These are phyloP conservation scores for Phalangium opilio DNA, from an alignment of 2,888 invertebrate species.

Conservation along the genomic window DNA sequence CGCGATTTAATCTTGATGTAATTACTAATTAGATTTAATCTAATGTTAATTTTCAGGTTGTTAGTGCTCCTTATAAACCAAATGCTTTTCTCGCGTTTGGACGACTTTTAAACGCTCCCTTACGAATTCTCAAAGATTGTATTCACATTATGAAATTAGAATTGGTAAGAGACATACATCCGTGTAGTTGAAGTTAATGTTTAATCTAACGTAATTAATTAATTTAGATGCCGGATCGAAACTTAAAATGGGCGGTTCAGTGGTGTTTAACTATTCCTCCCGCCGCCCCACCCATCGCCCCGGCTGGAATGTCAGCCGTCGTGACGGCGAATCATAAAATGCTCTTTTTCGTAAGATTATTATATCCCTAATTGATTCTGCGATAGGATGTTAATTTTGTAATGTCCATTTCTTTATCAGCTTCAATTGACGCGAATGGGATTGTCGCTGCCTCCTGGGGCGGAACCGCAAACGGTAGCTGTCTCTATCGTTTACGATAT, in stretches of 20 bases:
- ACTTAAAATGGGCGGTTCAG: conserved; percentile 58
- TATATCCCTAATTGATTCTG: neutral
- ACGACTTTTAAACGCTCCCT: conserved; percentile 65
- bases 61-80: conserved; percentile 77
- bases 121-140: conserved; percentile 75
- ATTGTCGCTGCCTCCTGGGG: conserved; percentile 34
- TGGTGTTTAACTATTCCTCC: conserved; percentile 87
- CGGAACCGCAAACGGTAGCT: conserved; percentile 56
- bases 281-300: conserved; percentile 65
- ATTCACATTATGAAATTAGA: conserved; percentile 69
- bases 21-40: too few species aligned
- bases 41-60: conserved; percentile 55
- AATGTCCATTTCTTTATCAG: conserved; percentile 35
- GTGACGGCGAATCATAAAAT: conserved; percentile 72
- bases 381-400: too few species aligned
- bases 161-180: conserved; percentile 35
- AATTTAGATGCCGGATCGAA: conserved; percentile 30
- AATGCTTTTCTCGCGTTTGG: conserved; percentile 74
- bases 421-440: conserved; percentile 54
- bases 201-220: too few species aligned
- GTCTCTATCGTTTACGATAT: conserved; percentile 82
- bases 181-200: too few species aligned
- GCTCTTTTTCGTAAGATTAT: conserved; percentile 62
- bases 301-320: conserved; percentile 77
- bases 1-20: neutral